Evolutionary conservation across 2,113 vertebrate species (phyloP), one percentile per base, ranked within the genome.

Genomic region (Lamprologus tigripictilis): DNA sequence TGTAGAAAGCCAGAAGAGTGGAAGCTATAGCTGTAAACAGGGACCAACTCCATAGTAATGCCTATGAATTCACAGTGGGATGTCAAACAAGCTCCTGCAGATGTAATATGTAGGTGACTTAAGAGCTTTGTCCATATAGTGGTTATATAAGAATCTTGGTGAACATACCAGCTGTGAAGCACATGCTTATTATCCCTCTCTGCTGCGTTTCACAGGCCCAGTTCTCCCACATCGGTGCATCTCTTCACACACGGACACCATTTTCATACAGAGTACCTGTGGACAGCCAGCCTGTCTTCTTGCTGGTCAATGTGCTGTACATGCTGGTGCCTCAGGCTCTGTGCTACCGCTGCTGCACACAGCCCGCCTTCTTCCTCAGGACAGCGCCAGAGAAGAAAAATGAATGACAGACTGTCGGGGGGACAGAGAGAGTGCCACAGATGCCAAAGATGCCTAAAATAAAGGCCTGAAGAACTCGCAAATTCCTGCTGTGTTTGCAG

Each of bases 191-290:
- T 76, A 49, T 28, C 10, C 53, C 40, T 81, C 63, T 90, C 94
- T 81, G 35, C 2, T 83, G 76, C 7, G 19, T 19, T 35, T 82
- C 33, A 57, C 89, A 99, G 98, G 98, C 98, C 81, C 98, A 99
- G 88, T 99, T 99, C 91, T 97, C 97, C 90, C 98, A 99, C 86
- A 98, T 98, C 6, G 98, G 98, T 71, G 98, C 98, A 11, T 99
- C 98, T 89, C 97, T 99, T 61, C 98, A 99, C 92, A 98, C 98
- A 28, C 96, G 98, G 94, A 99, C 98, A 2, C 98, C 98, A 5
- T 98, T 98, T 93, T 96, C 96, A 89, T 98, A 98, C 97, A 96
- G 98, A 95, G 98, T 99, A 47, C 98, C 98, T 5, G 96, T 97
- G 82, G 97, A 97, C 53, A 95, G 96, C 47, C 98, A 97, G 93